Evolutionary conservation across 2,888 invertebrate genomes (phyloP), one percentile per base, ranked within the genome.

Genomic region (Acanthosepion pharaonis): DNA sequence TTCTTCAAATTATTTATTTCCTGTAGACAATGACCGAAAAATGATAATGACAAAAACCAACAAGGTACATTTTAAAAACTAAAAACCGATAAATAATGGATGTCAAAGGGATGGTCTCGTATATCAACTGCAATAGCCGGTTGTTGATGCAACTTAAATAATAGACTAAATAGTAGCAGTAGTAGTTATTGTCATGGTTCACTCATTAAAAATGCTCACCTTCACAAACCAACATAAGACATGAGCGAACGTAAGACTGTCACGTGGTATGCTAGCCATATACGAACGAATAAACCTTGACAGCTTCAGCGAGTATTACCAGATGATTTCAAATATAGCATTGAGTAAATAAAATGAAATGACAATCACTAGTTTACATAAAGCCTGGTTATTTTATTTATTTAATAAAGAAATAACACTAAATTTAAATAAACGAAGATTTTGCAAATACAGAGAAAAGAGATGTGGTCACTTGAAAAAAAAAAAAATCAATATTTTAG

Each of bases 141-240:
- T 78, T 15, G n/a, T 78, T 78, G 23, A 6, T n/a, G 20, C 20
- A 78, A 15, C 9, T 18, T 78, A 28, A 42, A 42, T 42, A 42
- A 78, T 78, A 78, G 78, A n/a, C 28, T 15, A 15, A 78, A 18
- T 33, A 78, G 78, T 78, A 78, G 78, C 25, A 8, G 23, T 64
- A 28, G 64, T 78, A n/a, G 78, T 78, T 33, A 78, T 11, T 78
- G 78, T 78, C 78, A 78, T 78, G 78, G 78, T 78, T 78, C 78
- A 78, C 78, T 78, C 78, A 78, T 78, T 78, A 78, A 78, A 78
- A 78, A 78, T 78, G 78, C 78, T 78, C 78, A 78, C 78, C 78
- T 78, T 78, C 78, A 78, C 78, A 78, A 78, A n/a, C 64, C 23
- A 64, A 64, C 64, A 28, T 64, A 64, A 64, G 64, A 25, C 64